Base-by-base conservation (phyloP, 2,797 vertebrate species). In the Betta splendens region DNA sequence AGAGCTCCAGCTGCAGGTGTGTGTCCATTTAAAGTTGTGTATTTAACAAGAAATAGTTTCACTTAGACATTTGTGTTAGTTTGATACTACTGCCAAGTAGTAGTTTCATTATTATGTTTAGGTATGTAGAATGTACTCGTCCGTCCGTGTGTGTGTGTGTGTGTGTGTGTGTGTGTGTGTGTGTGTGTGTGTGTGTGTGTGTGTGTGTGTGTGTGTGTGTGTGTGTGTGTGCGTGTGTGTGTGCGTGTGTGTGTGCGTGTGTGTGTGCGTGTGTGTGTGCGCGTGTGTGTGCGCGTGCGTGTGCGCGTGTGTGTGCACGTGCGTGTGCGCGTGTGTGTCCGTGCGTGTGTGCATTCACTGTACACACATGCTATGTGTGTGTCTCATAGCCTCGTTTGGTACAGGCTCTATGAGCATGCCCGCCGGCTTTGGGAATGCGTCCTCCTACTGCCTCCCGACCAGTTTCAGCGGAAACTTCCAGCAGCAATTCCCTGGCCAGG, bases 401-500 rank as follows among this genome's bases (percentile, higher is more conserved):
- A 94, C 95, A 42, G 96, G 95, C 18, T 98, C 97, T 61, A 94
- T 99, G 95, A 99, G 97, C 91, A 99, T 99, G 97, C 97, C 97
- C 0, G 88, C 97, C 9, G 95, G 96, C 72, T 98, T 99, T 75
- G 95, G 95, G 82, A 94, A 95, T 78, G 90, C 94, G 35, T 90
- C 95, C 38, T 92, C 94, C 65, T 99, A 94, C 78, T 96, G 95
- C 91, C 95, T 99, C 80, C 96, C 97, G 86, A 98, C 96, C 91
- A 99, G 97, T 90, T 98, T 95, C 83, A 99, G 96, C 65, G 96
- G 96, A 89, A 95, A 91, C 86, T 99, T 99, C 90, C 95, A 96
- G 85, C 92, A 91, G 60, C 95, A 94, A 54, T 97, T 98, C 86
- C 94, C 97, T 5, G 83, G 93, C 80, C 96, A 96, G 84, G 92